Evolutionary conservation across 2,113 vertebrate species (phyloP), one percentile per base, ranked within the genome.

Genomic region (Astur gentilis): DNA sequence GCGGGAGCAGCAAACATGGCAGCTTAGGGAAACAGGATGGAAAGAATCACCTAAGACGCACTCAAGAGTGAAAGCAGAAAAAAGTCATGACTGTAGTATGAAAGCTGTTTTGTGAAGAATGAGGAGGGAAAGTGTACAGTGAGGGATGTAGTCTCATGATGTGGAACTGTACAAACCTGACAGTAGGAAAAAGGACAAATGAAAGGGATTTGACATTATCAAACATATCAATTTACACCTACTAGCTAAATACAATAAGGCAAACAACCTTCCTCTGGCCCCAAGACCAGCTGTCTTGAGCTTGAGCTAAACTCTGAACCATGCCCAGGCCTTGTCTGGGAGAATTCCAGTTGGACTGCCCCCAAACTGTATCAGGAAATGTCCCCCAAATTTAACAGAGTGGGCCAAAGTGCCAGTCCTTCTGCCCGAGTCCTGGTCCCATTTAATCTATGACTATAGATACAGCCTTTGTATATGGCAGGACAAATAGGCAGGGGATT

Each of bases 1-100:
- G 31, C 54, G 5, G n/a, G 2, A 80, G 29, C 26, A 27, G 22
- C 34, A 90, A 93, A 92, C 42, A 58, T 16, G 29, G n/a, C n/a
- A 84, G 10, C 47, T 82, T 79, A 87, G 47, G 32, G 92, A 94
- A 94, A 87, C 2, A 75, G 60, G 42, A 60, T 64, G 55, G 94
- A 96, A 96, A 81, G 54, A 87, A 84, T 61, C 49, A 91, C 60
- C 67, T 62, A 49, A 95, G 87, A 78, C 20, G 42, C 25, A 84
- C 64, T 70, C 42, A 40, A 61, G 45, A 89, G 31, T 23, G 62
- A 82, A 89, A 69, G 27, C 15, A 75, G 45, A 54, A 94, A 55
- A 58, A n/a, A 44, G 36, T 58, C 42, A 34, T 3, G 3, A 73
- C 26, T 27, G 26, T 23, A 45, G 15, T 9, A 77, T 44, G 16